Base-by-base conservation (phyloP, 1,140 invertebrate species). In the Dryas iulia region DNA sequence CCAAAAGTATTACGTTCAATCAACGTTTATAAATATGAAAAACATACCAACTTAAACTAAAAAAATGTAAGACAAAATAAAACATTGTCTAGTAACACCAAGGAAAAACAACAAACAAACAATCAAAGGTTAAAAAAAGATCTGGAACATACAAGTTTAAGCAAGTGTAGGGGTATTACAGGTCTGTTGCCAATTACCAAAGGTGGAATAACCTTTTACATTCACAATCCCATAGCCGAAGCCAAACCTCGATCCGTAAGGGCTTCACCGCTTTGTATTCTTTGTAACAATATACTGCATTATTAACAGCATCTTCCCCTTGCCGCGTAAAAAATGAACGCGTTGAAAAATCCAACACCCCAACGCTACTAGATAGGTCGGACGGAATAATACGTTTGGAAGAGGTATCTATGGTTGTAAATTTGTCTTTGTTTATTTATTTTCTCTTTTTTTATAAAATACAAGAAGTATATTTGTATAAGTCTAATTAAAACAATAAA, bases 261-360 rank as follows among this genome's bases (percentile, higher is more conserved):
- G 66, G 67, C 62, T 64, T 73, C 72, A 73, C 65, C 77, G 74
- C 81, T 83, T 81, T 83, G 82, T 79, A 73, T 80, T 86, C 79
- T 83, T 83, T 87, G 81, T 86, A 78, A 83, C 83, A 78, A 79
- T 79, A 80, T 76, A 77, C 73, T 87, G 78, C 78, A 87, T 89
- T 87, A 87, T 89, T 86, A 84, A 89, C 72, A 69, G 72, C 65
- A 74, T 78, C 76, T 78, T 73, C 75, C 74, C 73, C 71, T 69
- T 62, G 72, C 63, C 62, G 74, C 73, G 75, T 82, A 79, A 83
- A 84, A 84, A 82, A 81, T 82, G 78, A 83, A 84, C 79, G 79
- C 66, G 74, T 47, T 33, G 30, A 67, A 75, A 72, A 62, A 61
- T 65, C 66, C 39, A 47, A 47, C 39, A 47, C 39, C 18, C 21